phyloP scores from a whole-genome alignment of 2,797 vertebrate species.

The Macroramphosus scolopax region DNA sequence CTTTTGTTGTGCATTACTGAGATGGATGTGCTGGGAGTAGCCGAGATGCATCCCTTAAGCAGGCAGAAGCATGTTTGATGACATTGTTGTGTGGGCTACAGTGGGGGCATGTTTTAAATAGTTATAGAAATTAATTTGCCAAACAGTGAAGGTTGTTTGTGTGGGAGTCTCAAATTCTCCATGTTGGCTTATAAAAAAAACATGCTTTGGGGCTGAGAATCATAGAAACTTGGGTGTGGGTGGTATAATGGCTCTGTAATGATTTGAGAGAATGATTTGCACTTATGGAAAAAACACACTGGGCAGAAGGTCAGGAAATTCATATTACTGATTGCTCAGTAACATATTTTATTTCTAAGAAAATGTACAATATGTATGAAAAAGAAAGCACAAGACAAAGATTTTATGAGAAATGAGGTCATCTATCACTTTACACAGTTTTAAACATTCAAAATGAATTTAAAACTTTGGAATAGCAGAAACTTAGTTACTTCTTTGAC shows the following conservation, averaged over 20 bases:
- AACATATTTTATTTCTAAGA: background rate
- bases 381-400: background rate
- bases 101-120: slow-evolving; percentile 66
- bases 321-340: slow-evolving; percentile 17
- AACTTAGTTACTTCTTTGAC: slow-evolving; percentile 3
- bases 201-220: slow-evolving; percentile 53
- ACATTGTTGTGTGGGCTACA: slow-evolving; percentile 49
- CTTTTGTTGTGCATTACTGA: slow-evolving; percentile 25
- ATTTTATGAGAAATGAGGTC: no score
- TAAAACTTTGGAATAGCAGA: background rate
- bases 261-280: slow-evolving; percentile 52
- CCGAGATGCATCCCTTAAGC: slow-evolving; percentile 38
- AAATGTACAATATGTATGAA: background rate
- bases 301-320: slow-evolving; percentile 44
- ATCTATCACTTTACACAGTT: no score
- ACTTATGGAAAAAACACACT: slow-evolving; percentile 34
- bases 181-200: slow-evolving; percentile 60
- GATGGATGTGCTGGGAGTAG: slow-evolving; percentile 21
- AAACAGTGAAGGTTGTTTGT: slow-evolving; percentile 70
- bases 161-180: slow-evolving; percentile 63
- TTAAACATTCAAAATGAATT: background rate
- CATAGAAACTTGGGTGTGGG: slow-evolving; percentile 58
- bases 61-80: slow-evolving; percentile 54
- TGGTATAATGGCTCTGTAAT: slow-evolving; percentile 59
- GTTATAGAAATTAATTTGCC: slow-evolving; percentile 68